These are phyloP conservation scores for Heliconius himera DNA, from an alignment of 1,140 invertebrate species.

Conservation along the genomic window DNA sequence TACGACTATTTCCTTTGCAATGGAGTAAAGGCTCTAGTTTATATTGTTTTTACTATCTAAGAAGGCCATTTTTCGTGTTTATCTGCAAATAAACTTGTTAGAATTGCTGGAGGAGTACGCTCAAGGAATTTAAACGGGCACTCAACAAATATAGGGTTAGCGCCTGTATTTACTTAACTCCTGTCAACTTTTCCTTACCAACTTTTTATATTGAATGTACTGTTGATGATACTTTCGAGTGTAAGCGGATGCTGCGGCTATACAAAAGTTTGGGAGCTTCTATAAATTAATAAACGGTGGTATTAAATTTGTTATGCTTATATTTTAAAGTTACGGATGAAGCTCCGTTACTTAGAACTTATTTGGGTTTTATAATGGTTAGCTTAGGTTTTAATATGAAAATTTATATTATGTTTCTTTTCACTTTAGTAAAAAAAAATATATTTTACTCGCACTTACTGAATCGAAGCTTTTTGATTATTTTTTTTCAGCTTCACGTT, in stretches of 20 bases:
- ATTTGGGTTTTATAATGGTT: background rate
- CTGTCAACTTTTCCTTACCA: constrained; percentile 17
- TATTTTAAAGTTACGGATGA: background rate
- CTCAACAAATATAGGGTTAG: constrained; percentile 6
- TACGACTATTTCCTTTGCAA: too few relatives aligned
- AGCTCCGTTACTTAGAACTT: background rate
- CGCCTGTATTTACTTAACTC: constrained; percentile 31
- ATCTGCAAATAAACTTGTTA: constrained; percentile 14
- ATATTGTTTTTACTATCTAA: background rate
- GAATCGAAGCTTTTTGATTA: background rate
- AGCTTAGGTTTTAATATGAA: too few relatives aligned
- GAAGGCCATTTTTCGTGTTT: constrained; percentile 3
- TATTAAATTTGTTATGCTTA: background rate
- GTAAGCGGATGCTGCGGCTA: background rate
- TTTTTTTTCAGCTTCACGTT: background rate
- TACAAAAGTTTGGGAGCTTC: background rate
- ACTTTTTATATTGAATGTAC: constrained; percentile 12
- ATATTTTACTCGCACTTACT: background rate
- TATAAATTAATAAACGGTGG: background rate
- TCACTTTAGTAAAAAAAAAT: background rate
- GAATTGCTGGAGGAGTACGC: constrained; percentile 18
- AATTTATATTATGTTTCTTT: too few relatives aligned
- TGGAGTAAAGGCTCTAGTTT: background rate
- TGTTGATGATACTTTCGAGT: background rate
- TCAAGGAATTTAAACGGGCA: constrained; percentile 21